These are phyloP conservation scores for Platorchestia sp. DNA, from an alignment of 1,140 invertebrate species.

Conservation along the genomic window DNA sequence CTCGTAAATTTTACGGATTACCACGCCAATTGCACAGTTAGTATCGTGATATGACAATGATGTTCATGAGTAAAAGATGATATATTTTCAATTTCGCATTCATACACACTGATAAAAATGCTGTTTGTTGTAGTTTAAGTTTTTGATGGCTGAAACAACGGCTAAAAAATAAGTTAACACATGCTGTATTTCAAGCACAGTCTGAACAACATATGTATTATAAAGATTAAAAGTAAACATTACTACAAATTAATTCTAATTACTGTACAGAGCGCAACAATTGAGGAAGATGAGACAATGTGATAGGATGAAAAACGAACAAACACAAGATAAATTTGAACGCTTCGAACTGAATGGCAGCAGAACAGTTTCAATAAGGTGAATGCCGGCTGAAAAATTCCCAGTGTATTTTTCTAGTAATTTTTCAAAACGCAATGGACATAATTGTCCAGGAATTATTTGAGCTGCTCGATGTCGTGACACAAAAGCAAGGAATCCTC, in stretches of 20 bases:
- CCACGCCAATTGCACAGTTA: background rate
- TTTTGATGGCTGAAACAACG: background rate
- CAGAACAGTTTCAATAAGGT: background rate
- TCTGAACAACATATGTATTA: background rate
- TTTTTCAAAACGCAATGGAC: background rate
- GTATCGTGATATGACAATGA: background rate
- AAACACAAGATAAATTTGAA: background rate
- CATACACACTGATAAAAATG: background rate
- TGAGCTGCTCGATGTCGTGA: background rate
- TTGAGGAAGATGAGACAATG: background rate
- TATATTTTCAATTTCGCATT: background rate
- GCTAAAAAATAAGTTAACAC: background rate
- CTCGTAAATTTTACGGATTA: background rate
- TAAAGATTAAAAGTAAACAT: background rate
- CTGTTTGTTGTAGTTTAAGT: background rate
- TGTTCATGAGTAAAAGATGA: background rate
- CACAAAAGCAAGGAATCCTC: background rate
- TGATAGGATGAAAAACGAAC: background rate
- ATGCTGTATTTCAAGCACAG: background rate
- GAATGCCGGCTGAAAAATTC: background rate
- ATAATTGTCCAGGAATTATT: background rate
- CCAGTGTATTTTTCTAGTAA: background rate
- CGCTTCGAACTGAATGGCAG: background rate
- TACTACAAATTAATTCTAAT: background rate
- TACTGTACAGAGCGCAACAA: background rate